These are phyloP conservation scores for Tenthredo distinguenda DNA, from an alignment of 2,888 invertebrate species.

Conservation along the genomic window DNA sequence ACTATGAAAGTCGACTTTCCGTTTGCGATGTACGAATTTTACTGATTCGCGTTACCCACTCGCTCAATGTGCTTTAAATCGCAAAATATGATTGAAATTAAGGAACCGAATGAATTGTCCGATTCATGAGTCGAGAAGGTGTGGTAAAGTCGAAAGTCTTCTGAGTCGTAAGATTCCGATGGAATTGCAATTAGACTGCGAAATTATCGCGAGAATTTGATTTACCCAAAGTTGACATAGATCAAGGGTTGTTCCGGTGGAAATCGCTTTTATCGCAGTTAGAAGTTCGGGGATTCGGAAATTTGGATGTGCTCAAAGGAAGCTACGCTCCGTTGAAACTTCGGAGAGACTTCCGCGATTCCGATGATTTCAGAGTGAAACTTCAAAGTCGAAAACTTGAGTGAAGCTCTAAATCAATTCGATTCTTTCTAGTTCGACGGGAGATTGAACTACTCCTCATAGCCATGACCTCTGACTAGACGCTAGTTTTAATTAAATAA, in stretches of 20 bases:
- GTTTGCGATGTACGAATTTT: too few relatives aligned
- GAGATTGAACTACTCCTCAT: neutral
- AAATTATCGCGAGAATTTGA: neutral
- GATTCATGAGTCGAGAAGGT: too few relatives aligned
- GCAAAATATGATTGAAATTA: neutral
- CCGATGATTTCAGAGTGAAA: neutral
- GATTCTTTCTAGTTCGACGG: neutral
- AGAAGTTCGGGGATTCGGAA: neutral
- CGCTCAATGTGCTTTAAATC: neutral
- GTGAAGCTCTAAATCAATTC: conserved; percentile 20
- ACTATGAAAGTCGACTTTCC: neutral
- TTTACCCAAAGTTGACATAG: neutral
- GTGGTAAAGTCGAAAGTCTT: neutral
- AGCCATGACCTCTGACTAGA: neutral
- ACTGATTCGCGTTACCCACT: neutral
- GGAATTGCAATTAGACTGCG: neutral
- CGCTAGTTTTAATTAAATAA: conserved; percentile 19
- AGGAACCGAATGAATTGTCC: neutral
- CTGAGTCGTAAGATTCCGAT: neutral
- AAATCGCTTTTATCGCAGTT: neutral
- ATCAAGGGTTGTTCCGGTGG: neutral
- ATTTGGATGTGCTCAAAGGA: conserved; percentile 3
- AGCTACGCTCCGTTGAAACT: conserved; percentile 29
- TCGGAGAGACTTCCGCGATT: neutral
- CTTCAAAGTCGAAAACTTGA: neutral